These are phyloP conservation scores for Drosophila ogumai DNA, from an alignment of 1,140 invertebrate genomes.

Conservation along the genomic window DNA sequence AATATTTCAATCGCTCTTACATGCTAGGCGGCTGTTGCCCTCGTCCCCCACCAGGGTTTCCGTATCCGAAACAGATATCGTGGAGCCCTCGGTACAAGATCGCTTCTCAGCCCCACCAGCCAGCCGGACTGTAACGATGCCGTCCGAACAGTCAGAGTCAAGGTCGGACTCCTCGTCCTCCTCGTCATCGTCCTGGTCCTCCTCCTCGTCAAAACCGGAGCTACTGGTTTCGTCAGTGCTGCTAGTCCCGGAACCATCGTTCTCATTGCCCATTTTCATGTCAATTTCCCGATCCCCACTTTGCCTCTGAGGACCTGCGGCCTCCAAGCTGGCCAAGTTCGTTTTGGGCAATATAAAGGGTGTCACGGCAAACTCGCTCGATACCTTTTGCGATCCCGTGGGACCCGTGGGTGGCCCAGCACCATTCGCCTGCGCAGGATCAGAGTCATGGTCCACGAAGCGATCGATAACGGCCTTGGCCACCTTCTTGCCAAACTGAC, in stretches of 20 bases:
- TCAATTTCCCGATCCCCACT: background rate
- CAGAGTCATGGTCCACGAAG: conserved; percentile 38
- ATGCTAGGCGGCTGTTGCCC: conserved; percentile 17
- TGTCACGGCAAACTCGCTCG: conserved; percentile 60
- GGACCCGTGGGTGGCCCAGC: background rate
- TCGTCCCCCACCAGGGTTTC: conserved; percentile 65
- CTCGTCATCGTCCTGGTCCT: background rate
- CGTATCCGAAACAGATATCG: conserved; percentile 56
- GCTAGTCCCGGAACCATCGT: background rate
- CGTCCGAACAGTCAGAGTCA: conserved; percentile 10
- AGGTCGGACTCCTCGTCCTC: conserved; percentile 17
- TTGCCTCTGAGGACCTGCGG: background rate
- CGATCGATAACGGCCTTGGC: conserved; percentile 60
- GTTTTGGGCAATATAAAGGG: conserved; percentile 63
- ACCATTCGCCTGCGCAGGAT: conserved; percentile 12
- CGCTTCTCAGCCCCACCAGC: conserved; percentile 60
- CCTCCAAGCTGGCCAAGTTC: conserved; percentile 60
- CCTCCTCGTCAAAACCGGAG: conserved; percentile 16
- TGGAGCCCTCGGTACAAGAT: background rate
- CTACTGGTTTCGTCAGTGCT: conserved; percentile 34
- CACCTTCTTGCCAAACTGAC: conserved; percentile 68
- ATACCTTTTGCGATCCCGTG: conserved; percentile 53
- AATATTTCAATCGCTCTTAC: conserved; percentile 39
- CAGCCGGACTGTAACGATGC: conserved; percentile 28
- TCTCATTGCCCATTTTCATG: background rate